Evolutionary conservation across 2,113 vertebrate species (phyloP), one percentile per base, ranked within the genome.

Genomic region (Lonchura striata): DNA sequence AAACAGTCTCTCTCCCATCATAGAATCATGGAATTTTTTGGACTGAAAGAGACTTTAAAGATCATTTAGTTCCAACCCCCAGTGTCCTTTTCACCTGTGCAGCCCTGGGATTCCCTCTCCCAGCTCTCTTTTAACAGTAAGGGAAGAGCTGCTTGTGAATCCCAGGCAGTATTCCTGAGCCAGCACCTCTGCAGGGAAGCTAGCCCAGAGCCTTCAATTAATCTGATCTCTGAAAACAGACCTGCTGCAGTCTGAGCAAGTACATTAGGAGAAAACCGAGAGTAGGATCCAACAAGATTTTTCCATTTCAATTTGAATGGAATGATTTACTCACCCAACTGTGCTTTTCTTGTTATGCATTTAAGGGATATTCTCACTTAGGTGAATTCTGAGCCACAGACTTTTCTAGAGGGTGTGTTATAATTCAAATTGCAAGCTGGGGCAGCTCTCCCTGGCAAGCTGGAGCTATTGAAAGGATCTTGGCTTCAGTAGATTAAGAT

Each of bases 391-490:
- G 72, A 95, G 69, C 46, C 70, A 83, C 25, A 87, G 30, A 47
- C 91, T 84, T 86, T 75, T 86, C 86, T 79, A 47, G 35, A 91
- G 83, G 95, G 94, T 94, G 95, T 96, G 94, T 94, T 86, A 82
- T 74, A 76, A 95, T 66, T 85, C 66, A 88, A 57, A 84, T 72
- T 85, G 84, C 95, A 96, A 90, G 96, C 87, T 90, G 69, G 39
- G 92, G 35, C 95, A 96, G 47, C 64, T 86, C 56, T 88, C 31
- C 41, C 69, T 87, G 81, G 86, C 94, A 94, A 83, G 53, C 42
- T 94, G 68, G 22, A 95, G 70, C 37, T 93, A 81, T 71, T 91
- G 88, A 96, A 93, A 95, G 54, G 85, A 87, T 88, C 46, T 94
- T 95, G 95, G 95, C 93, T 96, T 93, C 74, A 50, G 19, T 1